Conservation (phyloP, 1,140 invertebrate genomes). For the Oryctes rhinoceros region DNA sequence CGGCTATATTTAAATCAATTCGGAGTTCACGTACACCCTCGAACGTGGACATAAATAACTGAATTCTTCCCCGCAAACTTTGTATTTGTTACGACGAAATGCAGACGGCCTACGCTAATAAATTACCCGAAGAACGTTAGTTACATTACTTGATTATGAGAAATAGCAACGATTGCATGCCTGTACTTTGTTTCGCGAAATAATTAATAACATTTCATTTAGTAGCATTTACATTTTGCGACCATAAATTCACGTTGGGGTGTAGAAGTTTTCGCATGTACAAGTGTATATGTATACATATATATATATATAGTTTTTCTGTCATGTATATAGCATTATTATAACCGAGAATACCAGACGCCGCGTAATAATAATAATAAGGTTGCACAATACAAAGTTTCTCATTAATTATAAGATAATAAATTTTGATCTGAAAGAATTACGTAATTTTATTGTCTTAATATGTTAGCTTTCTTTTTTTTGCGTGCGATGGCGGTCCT, state of each 20-base stretch:
- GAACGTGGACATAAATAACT: slow-evolving; percentile 14
- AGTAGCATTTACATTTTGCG: slow-evolving; percentile 30
- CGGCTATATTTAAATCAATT: slow-evolving; percentile 23
- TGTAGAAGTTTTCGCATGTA: slow-evolving; percentile 10
- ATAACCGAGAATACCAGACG: too few species aligned
- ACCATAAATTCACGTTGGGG: neutral
- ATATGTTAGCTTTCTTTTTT: too few species aligned
- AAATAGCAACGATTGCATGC: slow-evolving; percentile 32
- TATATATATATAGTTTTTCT: neutral
- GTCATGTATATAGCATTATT: neutral
- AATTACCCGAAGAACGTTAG: slow-evolving; percentile 11
- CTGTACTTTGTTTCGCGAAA: slow-evolving; percentile 23
- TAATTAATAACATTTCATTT: slow-evolving; percentile 38
- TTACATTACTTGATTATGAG: slow-evolving; percentile 36
- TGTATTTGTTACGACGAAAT: slow-evolving; percentile 28
- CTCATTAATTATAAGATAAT: too few species aligned
- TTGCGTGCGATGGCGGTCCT: too few species aligned
- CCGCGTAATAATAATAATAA: too few species aligned
- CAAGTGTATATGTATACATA: neutral
- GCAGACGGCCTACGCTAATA: slow-evolving; percentile 18
- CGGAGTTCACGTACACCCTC: slow-evolving; percentile 22
- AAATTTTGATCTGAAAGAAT: too few species aligned
- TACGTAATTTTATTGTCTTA: too few species aligned
- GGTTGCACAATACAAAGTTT: too few species aligned
- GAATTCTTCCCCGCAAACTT: slow-evolving; percentile 7